phyloP scores from a whole-genome alignment of 2,888 invertebrate genomes.

The Calliphora vomitoria region DNA sequence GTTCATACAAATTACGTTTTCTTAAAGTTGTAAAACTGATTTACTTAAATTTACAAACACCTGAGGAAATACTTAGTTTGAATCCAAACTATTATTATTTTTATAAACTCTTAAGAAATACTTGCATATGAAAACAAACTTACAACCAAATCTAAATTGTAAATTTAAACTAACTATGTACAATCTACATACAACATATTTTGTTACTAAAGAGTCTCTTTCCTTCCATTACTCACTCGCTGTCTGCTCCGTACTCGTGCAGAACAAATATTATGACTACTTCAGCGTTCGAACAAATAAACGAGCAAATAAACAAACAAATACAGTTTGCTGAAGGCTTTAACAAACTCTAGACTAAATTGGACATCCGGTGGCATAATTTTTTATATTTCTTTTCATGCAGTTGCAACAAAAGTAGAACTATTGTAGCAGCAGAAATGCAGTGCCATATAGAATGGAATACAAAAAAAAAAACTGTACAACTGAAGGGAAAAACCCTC shows the following conservation, averaged over 20 bases:
- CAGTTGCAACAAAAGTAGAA: conserved; percentile 49
- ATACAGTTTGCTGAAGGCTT: conserved; percentile 55
- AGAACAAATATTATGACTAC: conserved; percentile 31
- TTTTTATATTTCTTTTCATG: conserved; percentile 51
- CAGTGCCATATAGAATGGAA: conserved; percentile 16
- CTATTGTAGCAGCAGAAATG: conserved; percentile 24
- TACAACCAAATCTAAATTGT: not conserved
- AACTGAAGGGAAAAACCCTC: conserved; percentile 49
- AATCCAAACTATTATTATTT: conserved; percentile 25
- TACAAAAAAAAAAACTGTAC: conserved; percentile 23
- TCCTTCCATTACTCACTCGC: not conserved
- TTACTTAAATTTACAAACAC: conserved; percentile 21
- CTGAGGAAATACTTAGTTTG: conserved; percentile 49
- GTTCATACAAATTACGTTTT: too few species aligned
- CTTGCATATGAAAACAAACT: not conserved
- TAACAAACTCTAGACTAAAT: conserved; percentile 72
- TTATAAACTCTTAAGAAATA: conserved; percentile 33
- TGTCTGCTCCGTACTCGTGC: not conserved
- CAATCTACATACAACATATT: not conserved
- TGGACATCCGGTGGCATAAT: conserved; percentile 73
- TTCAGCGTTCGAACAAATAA: conserved; percentile 45
- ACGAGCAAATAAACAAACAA: conserved; percentile 41
- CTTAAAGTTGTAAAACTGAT: not conserved
- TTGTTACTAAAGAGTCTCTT: conserved; percentile 15
- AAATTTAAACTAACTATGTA: conserved; percentile 22